Percentiles rank a stretch among this genome's conserved stretches.
Conservation (phyloP, 92 coral and sea anemone genomes). For the Paragorgia papillata region DNA sequence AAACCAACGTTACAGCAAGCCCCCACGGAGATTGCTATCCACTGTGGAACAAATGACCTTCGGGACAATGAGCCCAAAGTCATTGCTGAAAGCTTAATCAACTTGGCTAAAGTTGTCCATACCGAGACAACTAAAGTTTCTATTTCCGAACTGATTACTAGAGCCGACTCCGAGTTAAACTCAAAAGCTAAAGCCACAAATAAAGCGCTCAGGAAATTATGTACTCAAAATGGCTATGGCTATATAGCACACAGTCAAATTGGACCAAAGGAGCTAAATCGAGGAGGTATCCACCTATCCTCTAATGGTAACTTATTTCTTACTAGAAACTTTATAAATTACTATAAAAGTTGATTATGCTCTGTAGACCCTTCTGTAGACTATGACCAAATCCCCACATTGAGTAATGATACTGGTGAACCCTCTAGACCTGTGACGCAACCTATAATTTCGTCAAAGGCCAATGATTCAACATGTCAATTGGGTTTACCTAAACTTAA, state of each 20-base stretch:
- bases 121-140: conserved; percentile 19
- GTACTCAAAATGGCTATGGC: no score
- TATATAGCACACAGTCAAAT: conserved; percentile 1
- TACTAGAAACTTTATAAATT: not conserved
- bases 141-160: conserved; percentile 16
- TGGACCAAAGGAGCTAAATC: conserved; percentile 1
- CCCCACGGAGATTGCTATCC: conserved; percentile 5
- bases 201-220: no score
- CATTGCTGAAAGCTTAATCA: conserved; percentile 12
- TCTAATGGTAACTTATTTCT: not conserved
- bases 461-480: conserved; percentile 6
- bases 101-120: conserved; percentile 17
- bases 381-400: not conserved
- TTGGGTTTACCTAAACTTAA: conserved; percentile 11
- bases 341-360: conserved; percentile 4
- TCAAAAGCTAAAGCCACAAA: conserved; percentile 30
- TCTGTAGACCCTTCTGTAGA: not conserved
- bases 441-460: not conserved
- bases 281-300: conserved; percentile 8
- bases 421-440: not conserved
- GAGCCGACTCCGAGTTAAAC: conserved; percentile 15
- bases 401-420: conserved; percentile 23
- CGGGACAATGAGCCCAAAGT: conserved; percentile 19
- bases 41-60: conserved; percentile 32
- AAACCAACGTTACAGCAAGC: not conserved